These are phyloP conservation scores for Cydia splendana DNA, from an alignment of 1,140 invertebrate genomes.

Conservation along the genomic window DNA sequence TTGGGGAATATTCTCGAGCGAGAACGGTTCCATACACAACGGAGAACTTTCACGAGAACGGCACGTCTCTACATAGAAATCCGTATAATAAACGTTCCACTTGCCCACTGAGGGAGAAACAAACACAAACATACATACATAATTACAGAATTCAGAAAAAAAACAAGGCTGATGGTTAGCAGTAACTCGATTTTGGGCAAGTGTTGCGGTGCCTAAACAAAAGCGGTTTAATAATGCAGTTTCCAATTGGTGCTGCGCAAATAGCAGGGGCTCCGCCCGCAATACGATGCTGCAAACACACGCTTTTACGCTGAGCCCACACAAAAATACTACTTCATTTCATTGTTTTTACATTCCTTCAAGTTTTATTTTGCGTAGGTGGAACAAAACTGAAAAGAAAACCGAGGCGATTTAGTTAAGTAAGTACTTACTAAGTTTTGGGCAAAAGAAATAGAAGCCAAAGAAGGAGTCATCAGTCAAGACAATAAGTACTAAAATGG, in stretches of 20 bases:
- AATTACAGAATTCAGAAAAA: conserved; percentile 41
- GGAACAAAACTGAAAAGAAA: background rate
- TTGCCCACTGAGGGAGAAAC: conserved; percentile 14
- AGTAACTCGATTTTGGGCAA: conserved; percentile 53
- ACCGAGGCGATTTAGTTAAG: background rate
- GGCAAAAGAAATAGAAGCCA: too few relatives aligned
- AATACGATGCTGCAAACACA: conserved; percentile 41
- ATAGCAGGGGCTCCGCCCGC: conserved; percentile 66
- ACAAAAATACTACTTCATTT: conserved; percentile 27
- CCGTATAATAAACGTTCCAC: background rate
- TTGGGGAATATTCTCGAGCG: too few relatives aligned
- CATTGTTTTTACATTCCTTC: conserved; percentile 3
- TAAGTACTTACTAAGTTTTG: too few relatives aligned
- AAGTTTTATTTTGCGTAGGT: conserved; percentile 2
- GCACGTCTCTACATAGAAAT: too few relatives aligned
- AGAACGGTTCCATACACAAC: too few relatives aligned
- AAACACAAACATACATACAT: conserved; percentile 2
- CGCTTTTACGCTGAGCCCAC: conserved; percentile 42
- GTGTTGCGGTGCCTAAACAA: conserved; percentile 77
- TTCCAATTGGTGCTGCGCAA: conserved; percentile 79
- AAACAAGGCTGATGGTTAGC: conserved; percentile 42
- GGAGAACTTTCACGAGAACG: too few relatives aligned
- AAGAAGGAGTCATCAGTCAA: too few relatives aligned
- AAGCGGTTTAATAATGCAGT: conserved; percentile 80
- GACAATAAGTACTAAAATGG: too few relatives aligned